Conservation (phyloP, 1,140 invertebrate genomes). For the Lithobius niger region DNA sequence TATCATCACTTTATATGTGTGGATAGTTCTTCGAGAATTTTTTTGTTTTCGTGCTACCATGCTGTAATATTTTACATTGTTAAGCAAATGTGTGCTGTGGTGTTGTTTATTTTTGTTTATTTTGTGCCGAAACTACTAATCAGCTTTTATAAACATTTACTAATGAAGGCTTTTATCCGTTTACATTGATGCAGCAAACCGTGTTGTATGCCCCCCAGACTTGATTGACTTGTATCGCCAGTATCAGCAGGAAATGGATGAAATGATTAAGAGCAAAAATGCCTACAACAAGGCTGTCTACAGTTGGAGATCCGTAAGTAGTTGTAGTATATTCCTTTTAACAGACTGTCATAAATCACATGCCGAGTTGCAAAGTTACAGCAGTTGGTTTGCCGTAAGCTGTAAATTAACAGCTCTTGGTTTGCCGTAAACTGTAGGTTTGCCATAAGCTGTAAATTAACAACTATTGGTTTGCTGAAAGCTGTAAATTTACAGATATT, state of each 20-base stretch:
- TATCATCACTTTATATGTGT: no score
- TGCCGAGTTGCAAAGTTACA: no score
- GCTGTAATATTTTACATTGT: neutral
- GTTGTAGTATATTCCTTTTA: no score
- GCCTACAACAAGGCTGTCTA: constrained; percentile 5
- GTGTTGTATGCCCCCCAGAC: constrained; percentile 54
- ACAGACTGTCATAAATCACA: no score
- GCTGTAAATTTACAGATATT: no score
- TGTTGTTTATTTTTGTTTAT: neutral
- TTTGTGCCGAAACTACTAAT: neutral
- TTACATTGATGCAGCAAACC: constrained; percentile 41
- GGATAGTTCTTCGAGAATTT: constrained; percentile 7
- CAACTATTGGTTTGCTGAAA: no score
- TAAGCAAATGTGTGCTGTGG: neutral
- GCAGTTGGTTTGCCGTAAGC: no score
- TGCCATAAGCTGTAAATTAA: no score
- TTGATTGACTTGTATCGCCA: constrained; percentile 68
- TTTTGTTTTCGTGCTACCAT: neutral
- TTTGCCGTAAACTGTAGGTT: no score
- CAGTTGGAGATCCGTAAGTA: neutral
- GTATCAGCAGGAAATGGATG: constrained; percentile 51
- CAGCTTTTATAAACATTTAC: neutral
- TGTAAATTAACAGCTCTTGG: no score
- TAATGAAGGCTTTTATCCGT: neutral
- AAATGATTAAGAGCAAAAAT: constrained; percentile 15